Evolutionary conservation across 2,113 vertebrate genomes (phyloP).

Genomic region (Daubentonia madagascariensis): DNA sequence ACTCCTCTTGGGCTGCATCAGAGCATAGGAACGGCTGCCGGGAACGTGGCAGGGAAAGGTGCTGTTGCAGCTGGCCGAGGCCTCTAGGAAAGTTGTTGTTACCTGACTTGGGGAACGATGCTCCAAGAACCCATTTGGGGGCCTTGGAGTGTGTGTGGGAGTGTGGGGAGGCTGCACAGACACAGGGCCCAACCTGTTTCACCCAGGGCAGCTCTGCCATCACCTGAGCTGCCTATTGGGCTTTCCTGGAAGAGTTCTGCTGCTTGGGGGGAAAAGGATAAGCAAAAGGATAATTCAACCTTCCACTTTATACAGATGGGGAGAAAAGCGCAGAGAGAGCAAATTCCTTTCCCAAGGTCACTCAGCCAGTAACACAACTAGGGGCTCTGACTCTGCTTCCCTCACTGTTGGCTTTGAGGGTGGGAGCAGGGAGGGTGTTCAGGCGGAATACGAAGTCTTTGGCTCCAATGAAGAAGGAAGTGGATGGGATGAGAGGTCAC

Average conservation of each 20-base stretch:
- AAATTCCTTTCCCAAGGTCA: background rate
- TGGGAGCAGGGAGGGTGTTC: background rate
- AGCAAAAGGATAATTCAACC: background rate
- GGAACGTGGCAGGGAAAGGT: background rate
- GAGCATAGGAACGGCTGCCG: too few species aligned
- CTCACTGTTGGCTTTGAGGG: background rate
- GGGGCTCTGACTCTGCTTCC: background rate
- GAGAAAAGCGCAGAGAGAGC: background rate
- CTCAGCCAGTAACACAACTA: background rate
- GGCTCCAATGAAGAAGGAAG: background rate
- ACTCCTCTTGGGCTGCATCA: background rate
- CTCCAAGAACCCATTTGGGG: background rate
- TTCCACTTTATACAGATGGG: background rate
- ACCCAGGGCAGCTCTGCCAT: background rate
- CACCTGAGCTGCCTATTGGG: background rate
- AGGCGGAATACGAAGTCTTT: background rate
- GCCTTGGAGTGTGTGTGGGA: background rate
- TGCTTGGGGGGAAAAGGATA: background rate
- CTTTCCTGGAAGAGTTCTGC: background rate
- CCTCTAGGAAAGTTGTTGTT: background rate
- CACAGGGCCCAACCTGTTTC: background rate
- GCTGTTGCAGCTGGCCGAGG: background rate
- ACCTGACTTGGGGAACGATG: background rate
- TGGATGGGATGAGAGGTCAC: conserved; percentile 46
- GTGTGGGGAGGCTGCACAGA: background rate